A percentile compares a stretch with the other conserved stretches of the same genome.
These are phyloP conservation scores for Falco rusticolus DNA, from an alignment of 2,797 vertebrate genomes.

Conservation along the genomic window DNA sequence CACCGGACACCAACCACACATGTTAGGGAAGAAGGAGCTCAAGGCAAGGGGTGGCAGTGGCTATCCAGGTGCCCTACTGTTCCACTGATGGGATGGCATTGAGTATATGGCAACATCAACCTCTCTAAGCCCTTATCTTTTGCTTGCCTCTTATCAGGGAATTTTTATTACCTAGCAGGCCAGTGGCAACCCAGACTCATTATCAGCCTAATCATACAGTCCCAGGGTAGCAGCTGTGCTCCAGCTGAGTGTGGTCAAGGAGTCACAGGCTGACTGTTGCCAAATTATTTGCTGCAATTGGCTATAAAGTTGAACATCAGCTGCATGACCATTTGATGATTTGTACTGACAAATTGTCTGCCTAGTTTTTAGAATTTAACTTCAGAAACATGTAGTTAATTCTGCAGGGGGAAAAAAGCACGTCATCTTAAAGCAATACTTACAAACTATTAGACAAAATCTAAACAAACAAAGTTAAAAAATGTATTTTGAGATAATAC, in stretches of 20 bases:
- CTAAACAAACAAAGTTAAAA: background rate
- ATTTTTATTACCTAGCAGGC: background rate
- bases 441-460: background rate
- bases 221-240: background rate
- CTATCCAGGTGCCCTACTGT: background rate
- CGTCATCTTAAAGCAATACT: background rate
- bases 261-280: background rate
- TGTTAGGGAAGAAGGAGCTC: background rate
- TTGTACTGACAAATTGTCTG: background rate
- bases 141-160: background rate
- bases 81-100: background rate
- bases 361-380: background rate
- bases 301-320: background rate
- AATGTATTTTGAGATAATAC: background rate
- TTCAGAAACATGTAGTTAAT: background rate
- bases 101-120: background rate
- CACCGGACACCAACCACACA: background rate
- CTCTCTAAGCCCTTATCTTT: background rate
- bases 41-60: background rate
- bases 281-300: background rate
- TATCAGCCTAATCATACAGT: background rate
- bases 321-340: background rate
- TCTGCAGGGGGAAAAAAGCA: background rate
- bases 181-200: background rate
- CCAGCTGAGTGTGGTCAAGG: background rate